Percentiles rank a stretch among this genome's conserved stretches.
phyloP scores from a whole-genome alignment of 2,888 invertebrate species.

The Acrobasis consociella region DNA sequence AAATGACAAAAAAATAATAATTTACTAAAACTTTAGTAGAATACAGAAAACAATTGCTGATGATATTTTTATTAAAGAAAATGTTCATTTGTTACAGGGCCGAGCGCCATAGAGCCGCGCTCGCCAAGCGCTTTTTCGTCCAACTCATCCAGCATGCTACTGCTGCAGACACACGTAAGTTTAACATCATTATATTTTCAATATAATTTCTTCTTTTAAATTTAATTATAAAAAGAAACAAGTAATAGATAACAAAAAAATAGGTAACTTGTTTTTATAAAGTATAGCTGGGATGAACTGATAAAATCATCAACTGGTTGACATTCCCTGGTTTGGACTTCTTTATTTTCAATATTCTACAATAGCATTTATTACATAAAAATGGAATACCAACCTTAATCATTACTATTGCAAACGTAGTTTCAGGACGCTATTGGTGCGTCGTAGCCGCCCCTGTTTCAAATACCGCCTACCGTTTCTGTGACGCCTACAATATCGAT shows the following conservation, averaged over 20 bases:
- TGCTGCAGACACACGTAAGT: constrained; percentile 95
- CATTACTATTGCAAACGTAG: constrained; percentile 8
- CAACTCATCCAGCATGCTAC: constrained; percentile 93
- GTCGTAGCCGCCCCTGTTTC: constrained; percentile 62
- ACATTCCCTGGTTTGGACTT: not conserved
- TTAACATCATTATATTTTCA: not conserved
- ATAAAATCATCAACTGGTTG: no score
- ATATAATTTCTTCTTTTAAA: no score
- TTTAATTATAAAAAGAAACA: no score
- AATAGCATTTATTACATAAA: not conserved
- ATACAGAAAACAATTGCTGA: not conserved
- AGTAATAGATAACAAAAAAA: no score
- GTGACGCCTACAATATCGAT: constrained; percentile 71
- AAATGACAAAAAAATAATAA: not conserved
- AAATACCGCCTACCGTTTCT: constrained; percentile 65
- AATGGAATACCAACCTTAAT: not conserved
- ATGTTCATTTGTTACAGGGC: constrained; percentile 74
- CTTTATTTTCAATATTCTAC: no score
- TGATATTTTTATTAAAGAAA: constrained; percentile 29
- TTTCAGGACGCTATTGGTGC: constrained; percentile 60
- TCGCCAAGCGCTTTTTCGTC: constrained; percentile 82
- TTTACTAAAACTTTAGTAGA: not conserved
- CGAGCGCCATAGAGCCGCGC: constrained; percentile 81
- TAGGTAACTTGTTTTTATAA: no score
- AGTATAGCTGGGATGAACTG: no score